Percentiles rank a stretch among this genome's conserved stretches.
Evolutionary conservation across 2,888 invertebrate species (phyloP).

Genomic region (Scaptomyza parva): DNA sequence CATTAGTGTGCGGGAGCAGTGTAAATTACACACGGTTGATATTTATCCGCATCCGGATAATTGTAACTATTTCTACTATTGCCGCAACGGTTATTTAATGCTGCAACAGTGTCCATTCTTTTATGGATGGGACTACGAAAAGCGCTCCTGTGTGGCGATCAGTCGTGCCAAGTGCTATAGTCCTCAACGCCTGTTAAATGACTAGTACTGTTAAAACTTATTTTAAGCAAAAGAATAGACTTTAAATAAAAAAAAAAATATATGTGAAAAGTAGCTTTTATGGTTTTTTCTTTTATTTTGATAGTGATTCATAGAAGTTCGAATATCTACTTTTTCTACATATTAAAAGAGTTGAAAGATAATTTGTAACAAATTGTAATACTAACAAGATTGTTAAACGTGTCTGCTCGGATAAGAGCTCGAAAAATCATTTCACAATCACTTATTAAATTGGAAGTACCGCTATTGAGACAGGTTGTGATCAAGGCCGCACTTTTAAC

Average conservation of each 20-base stretch:
- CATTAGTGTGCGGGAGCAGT: conserved; percentile 68
- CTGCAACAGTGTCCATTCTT: conserved; percentile 83
- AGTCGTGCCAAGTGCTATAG: conserved; percentile 68
- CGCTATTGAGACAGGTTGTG: conserved; percentile 10
- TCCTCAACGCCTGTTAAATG: neutral
- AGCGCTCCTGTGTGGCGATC: conserved; percentile 69
- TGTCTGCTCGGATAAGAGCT: neutral
- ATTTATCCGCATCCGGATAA: conserved; percentile 79
- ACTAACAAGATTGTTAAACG: neutral
- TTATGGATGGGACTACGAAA: conserved; percentile 81
- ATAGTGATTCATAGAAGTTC: too few relatives aligned
- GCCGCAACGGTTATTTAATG: conserved; percentile 78
- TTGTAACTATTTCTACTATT: conserved; percentile 82
- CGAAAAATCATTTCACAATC: conserved; percentile 28
- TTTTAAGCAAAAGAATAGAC: too few relatives aligned
- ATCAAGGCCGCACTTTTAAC: conserved; percentile 29
- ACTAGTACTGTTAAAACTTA: too few relatives aligned
- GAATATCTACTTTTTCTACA: neutral
- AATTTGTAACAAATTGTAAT: neutral
- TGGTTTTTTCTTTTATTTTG: neutral
- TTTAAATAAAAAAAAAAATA: neutral
- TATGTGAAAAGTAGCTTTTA: neutral
- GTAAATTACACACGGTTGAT: conserved; percentile 69
- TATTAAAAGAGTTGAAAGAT: neutral
- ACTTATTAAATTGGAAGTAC: conserved; percentile 6